Base-by-base conservation (phyloP, 2,797 vertebrate genomes). In the Coreius guichenoti region DNA sequence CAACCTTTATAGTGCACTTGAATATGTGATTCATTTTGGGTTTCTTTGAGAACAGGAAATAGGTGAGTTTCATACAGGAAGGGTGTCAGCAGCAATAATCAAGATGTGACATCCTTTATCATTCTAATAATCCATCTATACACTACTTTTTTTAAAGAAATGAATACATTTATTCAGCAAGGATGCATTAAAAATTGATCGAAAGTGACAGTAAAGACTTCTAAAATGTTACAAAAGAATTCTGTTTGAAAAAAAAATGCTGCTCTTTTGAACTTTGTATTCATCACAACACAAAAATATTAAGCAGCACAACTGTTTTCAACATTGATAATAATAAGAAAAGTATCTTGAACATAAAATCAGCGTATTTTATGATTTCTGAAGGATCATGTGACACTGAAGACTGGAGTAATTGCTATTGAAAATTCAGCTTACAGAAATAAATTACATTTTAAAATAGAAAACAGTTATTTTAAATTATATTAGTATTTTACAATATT, bases 11-110 rank as follows among this genome's bases (percentile, higher is more conserved):
- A 61, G 72, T 84, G 73, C 39, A 23, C 29, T 14, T 14, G 21
- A 51, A 29, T 51, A 49, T 82, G 67, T 61, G 23, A 39, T 45
- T 26, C 43, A 39, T 82, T 8, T 14, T 8, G 29, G 23, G 58
- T 49, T 17, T 78, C 61, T 54, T 16, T 70, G 33, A 39, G 14
- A 43, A 45, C 14, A 61, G 29, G 68, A 73, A 68, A 29, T 49
- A 29, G 16, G 74, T 78, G 56, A 47, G 80, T 80, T 83, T 87
- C 14, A 39, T 1, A 45, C 47, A 83, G 87, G 81, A 83, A 86
- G 77, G 58, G 39, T 86, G 81, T 83, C 81, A 81, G 73, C 70
- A 21, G 73, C 63, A 16, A 23, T 81, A 63, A 49, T 77, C 23
- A 67, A 51, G 19, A 23, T 56, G 23, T 74, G 29, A 76, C 45